These are phyloP conservation scores for Cristatella mucedo DNA, from an alignment of 2,888 invertebrate species.

Conservation along the genomic window DNA sequence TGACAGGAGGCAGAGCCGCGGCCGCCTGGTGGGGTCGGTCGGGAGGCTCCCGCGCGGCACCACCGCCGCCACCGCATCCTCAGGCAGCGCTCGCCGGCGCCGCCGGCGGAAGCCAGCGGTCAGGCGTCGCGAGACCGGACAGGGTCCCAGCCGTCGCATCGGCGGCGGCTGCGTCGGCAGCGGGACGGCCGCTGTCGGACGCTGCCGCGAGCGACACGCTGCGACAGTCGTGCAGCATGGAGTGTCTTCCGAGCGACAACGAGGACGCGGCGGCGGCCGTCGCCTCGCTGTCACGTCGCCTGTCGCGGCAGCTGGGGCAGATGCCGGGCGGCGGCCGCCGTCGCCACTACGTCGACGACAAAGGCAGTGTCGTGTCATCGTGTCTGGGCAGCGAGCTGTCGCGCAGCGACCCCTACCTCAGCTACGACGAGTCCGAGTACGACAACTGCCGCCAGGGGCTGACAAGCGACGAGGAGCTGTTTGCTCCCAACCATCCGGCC, in stretches of 20 bases:
- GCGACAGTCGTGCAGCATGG: slow-evolving; percentile 5
- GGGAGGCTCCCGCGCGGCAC: no score
- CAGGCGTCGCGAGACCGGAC: no score
- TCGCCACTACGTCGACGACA: slow-evolving; percentile 14
- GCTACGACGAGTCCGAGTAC: slow-evolving; percentile 49
- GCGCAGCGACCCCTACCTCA: slow-evolving; percentile 29
- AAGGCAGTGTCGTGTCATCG: slow-evolving; percentile 31
- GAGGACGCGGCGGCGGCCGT: background rate
- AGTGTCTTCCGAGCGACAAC: slow-evolving; percentile 40
- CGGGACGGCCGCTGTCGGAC: background rate
- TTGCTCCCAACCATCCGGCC: slow-evolving; percentile 32
- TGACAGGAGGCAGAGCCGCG: no score
- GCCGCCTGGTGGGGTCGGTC: no score
- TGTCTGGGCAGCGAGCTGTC: slow-evolving; percentile 36
- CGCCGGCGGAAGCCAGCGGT: no score
- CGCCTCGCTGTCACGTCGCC: background rate
- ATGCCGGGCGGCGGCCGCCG: no score
- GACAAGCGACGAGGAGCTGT: slow-evolving; percentile 35
- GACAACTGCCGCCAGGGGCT: slow-evolving; percentile 48
- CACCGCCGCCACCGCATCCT: no score
- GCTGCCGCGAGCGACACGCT: slow-evolving; percentile 1
- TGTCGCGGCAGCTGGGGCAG: no score
- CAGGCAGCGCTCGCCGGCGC: slow-evolving; percentile 44
- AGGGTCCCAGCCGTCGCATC: no score
- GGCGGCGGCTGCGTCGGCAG: background rate